Conservation (phyloP, 2,888 invertebrate genomes). For the Ptychoptera contaminata region DNA sequence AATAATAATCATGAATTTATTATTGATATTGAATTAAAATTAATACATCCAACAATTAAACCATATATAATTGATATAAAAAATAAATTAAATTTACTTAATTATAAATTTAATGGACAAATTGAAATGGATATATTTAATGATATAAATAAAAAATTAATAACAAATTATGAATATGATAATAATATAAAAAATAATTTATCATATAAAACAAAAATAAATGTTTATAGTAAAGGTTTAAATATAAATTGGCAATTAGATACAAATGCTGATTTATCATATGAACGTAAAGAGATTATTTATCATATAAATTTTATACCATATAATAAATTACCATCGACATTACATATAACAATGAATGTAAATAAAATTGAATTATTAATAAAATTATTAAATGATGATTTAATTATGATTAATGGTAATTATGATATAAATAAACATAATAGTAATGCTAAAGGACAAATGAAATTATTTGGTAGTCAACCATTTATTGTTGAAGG, state of each 20-base stretch:
- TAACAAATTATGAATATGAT: conserved; percentile 17
- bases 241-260: conserved; percentile 19
- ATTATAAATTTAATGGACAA: neutral
- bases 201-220: conserved; percentile 3
- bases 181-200: conserved; percentile 29
- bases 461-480: conserved; percentile 17
- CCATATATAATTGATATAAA: conserved; percentile 33
- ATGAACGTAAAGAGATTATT: conserved; percentile 19
- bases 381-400: conserved; percentile 17
- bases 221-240: conserved; percentile 33
- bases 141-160: conserved; percentile 10
- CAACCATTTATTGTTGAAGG: conserved; percentile 17
- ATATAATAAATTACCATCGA: conserved; percentile 20
- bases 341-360: conserved; percentile 18
- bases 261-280: conserved; percentile 19
- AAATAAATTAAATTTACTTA: conserved; percentile 25
- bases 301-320: conserved; percentile 23
- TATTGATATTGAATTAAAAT: conserved; percentile 39
- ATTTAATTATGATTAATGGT: conserved; percentile 16
- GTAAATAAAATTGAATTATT: conserved; percentile 23
- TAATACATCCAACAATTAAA: conserved; percentile 49
- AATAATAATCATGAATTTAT: conserved; percentile 33
- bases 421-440: conserved; percentile 18
- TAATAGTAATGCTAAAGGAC: conserved; percentile 15
- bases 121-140: conserved; percentile 21